Evolutionary conservation across 2,113 vertebrate species (phyloP).

Genomic region (Riparia riparia): DNA sequence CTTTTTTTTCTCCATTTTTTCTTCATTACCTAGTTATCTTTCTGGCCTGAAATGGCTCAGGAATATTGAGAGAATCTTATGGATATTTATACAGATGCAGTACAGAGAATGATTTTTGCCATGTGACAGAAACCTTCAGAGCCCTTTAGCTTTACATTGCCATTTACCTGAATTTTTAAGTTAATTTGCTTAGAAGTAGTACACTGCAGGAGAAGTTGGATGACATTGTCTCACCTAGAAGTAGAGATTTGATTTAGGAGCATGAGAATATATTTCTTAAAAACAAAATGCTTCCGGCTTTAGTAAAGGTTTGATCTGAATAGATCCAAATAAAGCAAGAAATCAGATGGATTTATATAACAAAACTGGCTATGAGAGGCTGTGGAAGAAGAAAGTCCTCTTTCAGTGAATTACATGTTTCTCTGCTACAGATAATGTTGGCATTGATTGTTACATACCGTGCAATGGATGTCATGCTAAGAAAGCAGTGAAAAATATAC

Average conservation of each 20-base stretch:
- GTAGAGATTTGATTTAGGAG: background rate
- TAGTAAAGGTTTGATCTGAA: background rate
- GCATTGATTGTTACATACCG: background rate
- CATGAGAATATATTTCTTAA: background rate
- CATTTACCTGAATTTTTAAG: background rate
- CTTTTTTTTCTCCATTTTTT: background rate
- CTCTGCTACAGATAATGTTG: background rate
- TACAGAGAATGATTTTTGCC: background rate
- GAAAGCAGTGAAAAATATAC: background rate
- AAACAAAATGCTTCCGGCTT: background rate
- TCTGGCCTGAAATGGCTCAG: background rate
- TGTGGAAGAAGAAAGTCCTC: background rate
- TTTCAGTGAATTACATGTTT: background rate
- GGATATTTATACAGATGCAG: background rate
- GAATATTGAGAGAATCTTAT: background rate
- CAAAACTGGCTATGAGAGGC: background rate
- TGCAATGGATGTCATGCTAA: background rate
- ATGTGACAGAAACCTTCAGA: background rate
- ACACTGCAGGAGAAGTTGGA: background rate
- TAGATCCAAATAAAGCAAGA: background rate
- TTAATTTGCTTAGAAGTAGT: background rate
- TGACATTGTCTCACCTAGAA: background rate
- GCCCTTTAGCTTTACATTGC: background rate
- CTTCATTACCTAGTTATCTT: background rate
- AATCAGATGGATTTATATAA: background rate